phyloP scores from a whole-genome alignment of 1,140 invertebrate species.

The Orius insidiosus region DNA sequence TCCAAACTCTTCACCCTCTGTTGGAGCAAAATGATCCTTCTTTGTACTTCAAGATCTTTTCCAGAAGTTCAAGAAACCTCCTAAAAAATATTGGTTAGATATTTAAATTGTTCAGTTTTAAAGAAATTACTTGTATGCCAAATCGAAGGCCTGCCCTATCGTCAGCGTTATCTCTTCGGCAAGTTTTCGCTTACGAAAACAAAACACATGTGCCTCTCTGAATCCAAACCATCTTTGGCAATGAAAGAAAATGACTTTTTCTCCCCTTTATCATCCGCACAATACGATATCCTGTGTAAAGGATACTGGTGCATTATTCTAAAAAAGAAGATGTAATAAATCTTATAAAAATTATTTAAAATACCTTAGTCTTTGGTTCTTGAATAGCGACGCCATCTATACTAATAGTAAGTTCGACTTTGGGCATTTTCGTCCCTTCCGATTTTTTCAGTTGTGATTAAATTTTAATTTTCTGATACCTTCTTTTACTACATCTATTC shows the following conservation, averaged over 20 bases:
- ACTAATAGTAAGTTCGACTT: conserved; percentile 84
- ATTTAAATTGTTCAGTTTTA: too few relatives aligned
- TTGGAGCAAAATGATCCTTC: conserved; percentile 49
- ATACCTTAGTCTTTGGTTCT: conserved; percentile 48
- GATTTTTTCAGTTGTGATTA: conserved; percentile 79
- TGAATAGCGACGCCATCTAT: conserved; percentile 91
- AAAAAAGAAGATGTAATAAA: conserved; percentile 20
- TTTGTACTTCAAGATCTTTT: conserved; percentile 52
- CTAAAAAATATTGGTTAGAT: conserved; percentile 20
- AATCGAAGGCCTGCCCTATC: conserved; percentile 91
- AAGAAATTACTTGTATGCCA: conserved; percentile 60
- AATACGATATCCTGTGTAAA: conserved; percentile 93
- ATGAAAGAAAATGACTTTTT: conserved; percentile 96
- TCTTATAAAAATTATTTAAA: conserved; percentile 5
- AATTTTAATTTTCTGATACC: conserved; percentile 89
- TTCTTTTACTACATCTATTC: conserved; percentile 91
- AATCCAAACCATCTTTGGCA: conserved; percentile 64
- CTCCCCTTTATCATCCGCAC: conserved; percentile 93
- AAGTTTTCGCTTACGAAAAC: conserved; percentile 93
- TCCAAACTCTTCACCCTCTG: conserved; percentile 54
- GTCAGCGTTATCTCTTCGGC: conserved; percentile 93
- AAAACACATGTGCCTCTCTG: conserved; percentile 81
- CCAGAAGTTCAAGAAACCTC: conserved; percentile 61
- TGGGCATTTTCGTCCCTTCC: conserved; percentile 80
- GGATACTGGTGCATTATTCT: conserved; percentile 87